Conservation (phyloP, 2,797 vertebrate genomes). For the Trematocara caparti region DNA sequence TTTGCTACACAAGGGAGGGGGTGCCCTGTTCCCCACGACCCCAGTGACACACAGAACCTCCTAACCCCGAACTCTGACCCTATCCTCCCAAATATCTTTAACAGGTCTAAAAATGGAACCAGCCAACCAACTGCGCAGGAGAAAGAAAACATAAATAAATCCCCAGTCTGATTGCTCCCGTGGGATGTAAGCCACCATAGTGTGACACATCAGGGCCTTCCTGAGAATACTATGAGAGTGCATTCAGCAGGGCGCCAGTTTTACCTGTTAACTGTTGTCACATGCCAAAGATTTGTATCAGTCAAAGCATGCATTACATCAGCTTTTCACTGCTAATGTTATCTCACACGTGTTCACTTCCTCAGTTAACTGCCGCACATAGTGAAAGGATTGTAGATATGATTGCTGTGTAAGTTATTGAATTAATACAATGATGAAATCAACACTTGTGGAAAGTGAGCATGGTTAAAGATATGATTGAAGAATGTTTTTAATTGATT, state of each 20-base stretch:
- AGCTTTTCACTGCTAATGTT: background rate
- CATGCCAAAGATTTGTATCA: slow-evolving; percentile 15
- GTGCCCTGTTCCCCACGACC: slow-evolving; percentile 60
- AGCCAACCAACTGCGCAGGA: slow-evolving; percentile 26
- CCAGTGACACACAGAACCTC: slow-evolving; percentile 25
- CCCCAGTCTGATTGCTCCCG: slow-evolving; percentile 53
- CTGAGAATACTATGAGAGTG: background rate
- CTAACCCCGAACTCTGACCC: slow-evolving; percentile 45
- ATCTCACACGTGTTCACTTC: slow-evolving; percentile 3
- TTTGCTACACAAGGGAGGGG: slow-evolving; percentile 17
- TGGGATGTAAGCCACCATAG: slow-evolving; percentile 36
- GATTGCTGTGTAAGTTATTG: background rate
- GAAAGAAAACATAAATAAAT: slow-evolving; percentile 48
- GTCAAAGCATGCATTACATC: background rate
- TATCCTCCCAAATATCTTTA: slow-evolving; percentile 12
- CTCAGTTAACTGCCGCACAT: background rate
- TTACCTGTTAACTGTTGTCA: slow-evolving; percentile 17
- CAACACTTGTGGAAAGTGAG: background rate
- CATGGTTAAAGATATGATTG: background rate
- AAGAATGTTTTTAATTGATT: background rate
- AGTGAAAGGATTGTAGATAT: background rate
- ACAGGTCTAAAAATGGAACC: slow-evolving; percentile 35
- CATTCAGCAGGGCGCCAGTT: background rate
- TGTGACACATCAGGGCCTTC: slow-evolving; percentile 9
- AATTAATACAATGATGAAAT: background rate